Conservation (phyloP, 2,888 invertebrate species). For the Eretmocerus hayati region DNA sequence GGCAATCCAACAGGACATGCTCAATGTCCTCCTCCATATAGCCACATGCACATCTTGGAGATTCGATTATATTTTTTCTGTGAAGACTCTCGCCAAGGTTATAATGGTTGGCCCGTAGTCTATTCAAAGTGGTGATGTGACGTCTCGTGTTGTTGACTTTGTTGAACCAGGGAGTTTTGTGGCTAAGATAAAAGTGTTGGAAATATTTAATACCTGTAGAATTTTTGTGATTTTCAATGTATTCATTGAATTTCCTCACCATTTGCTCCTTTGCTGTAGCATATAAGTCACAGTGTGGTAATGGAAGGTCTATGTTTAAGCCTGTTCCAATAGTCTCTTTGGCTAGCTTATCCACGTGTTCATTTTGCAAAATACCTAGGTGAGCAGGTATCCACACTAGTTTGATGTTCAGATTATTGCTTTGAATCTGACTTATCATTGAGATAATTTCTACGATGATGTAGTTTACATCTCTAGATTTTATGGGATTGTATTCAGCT, state of each 20-base stretch:
- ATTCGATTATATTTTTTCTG: background rate
- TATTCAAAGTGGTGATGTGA: background rate
- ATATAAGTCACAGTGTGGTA: background rate
- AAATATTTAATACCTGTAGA: background rate
- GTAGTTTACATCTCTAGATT: background rate
- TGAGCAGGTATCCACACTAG: background rate
- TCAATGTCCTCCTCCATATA: background rate
- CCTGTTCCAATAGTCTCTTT: background rate
- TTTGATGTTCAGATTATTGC: background rate
- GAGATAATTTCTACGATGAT: background rate
- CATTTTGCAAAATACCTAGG: background rate
- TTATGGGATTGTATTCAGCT: background rate
- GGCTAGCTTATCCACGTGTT: background rate
- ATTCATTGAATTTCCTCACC: background rate
- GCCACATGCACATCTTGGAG: background rate
- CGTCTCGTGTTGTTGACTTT: background rate
- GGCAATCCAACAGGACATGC: background rate
- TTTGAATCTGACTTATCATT: background rate
- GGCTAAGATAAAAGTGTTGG: background rate
- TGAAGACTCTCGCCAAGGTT: background rate
- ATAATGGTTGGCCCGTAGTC: slow-evolving; percentile 1
- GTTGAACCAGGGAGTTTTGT: background rate
- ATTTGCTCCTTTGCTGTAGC: background rate
- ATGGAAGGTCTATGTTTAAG: background rate
- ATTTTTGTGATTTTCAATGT: background rate